A percentile compares a stretch with the other conserved stretches of the same genome.
These are phyloP conservation scores for Drosophila fulvimacula DNA, from an alignment of 2,888 invertebrate species.

Conservation along the genomic window DNA sequence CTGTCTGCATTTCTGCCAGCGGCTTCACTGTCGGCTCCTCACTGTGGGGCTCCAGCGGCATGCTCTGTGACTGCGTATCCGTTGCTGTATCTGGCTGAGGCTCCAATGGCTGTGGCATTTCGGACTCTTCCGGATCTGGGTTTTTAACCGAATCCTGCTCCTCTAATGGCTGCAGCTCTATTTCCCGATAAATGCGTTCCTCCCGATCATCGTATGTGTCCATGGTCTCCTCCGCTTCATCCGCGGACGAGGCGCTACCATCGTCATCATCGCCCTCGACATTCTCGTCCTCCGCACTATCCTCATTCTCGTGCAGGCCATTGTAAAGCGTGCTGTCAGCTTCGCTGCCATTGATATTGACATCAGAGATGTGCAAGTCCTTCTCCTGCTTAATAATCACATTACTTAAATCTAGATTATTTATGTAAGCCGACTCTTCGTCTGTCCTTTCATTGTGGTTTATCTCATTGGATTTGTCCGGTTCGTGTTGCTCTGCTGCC, in stretches of 20 bases:
- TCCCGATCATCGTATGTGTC: slow-evolving; percentile 50
- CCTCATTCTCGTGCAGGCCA: slow-evolving; percentile 38
- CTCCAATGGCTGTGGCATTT: neutral
- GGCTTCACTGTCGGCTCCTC: neutral
- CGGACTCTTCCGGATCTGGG: slow-evolving; percentile 7
- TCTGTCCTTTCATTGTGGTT: slow-evolving; percentile 62
- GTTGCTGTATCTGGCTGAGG: neutral
- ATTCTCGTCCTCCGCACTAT: slow-evolving; percentile 28
- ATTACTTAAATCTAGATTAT: slow-evolving; percentile 76
- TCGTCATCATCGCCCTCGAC: slow-evolving; percentile 40
- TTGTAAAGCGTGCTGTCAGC: slow-evolving; percentile 38
- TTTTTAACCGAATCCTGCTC: slow-evolving; percentile 9
- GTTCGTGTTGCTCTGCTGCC: neutral
- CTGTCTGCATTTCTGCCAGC: neutral
- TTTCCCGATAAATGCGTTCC: slow-evolving; percentile 67
- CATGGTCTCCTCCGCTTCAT: slow-evolving; percentile 62
- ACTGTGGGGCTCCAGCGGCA: neutral
- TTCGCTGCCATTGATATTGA: slow-evolving; percentile 44
- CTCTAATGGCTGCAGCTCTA: slow-evolving; percentile 56
- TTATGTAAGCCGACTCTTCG: slow-evolving; percentile 66
- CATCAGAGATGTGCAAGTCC: slow-evolving; percentile 77
- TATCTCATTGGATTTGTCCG: slow-evolving; percentile 56
- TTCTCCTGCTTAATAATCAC: slow-evolving; percentile 81
- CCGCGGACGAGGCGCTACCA: slow-evolving; percentile 58
- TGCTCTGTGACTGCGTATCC: neutral